Evolutionary conservation across 2,113 vertebrate genomes (phyloP), one percentile per base, ranked within the genome.

Genomic region (Gila orcuttii): DNA sequence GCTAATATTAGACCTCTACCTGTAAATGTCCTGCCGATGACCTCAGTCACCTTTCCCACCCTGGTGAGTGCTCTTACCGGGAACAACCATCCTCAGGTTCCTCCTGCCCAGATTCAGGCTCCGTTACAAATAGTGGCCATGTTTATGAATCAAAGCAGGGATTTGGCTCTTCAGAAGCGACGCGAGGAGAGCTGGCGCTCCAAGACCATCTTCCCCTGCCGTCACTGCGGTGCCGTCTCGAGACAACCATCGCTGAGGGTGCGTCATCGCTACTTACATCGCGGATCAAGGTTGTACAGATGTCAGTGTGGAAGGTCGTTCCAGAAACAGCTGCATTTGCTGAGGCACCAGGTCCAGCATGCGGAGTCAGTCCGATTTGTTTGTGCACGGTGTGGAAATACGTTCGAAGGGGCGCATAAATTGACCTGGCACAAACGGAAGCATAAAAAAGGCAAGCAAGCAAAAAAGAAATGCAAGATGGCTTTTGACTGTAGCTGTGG

Each of bases 341-440:
- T 96, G 84, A 91, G 94, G 0, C 96, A 96, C 50, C 94, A 95
- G 64, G 66, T 96, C 31, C 93, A 92, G 86, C 95, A 96, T 3
- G 93, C 95, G 0, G 94, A 95, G 83, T 91, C 91, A 19, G 86
- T 89, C 0, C 91, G 89, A 71, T 96, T 95, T 83, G 93, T 95
- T 83, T 96, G 96, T 3, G 91, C 92, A 2, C 80, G 90, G 85
- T 96, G 96, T 2, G 92, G 92, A 23, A 87, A 88, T 86, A 90
- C 86, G 0, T 91, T 94, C 19, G 50, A 69, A 1, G 93, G 93
- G 0, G 92, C 90, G 2, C 36, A 9, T 23, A 71, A 85, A 15
- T 82, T 93, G 68, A 87, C 83, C 3, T 36, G 83, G 12, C 93
- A 94, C 77, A 88, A 57, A 12, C 66, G 79, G 55, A 28, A 84